phyloP scores from a whole-genome alignment of 2,888 invertebrate genomes.

The Ctena decussata region DNA sequence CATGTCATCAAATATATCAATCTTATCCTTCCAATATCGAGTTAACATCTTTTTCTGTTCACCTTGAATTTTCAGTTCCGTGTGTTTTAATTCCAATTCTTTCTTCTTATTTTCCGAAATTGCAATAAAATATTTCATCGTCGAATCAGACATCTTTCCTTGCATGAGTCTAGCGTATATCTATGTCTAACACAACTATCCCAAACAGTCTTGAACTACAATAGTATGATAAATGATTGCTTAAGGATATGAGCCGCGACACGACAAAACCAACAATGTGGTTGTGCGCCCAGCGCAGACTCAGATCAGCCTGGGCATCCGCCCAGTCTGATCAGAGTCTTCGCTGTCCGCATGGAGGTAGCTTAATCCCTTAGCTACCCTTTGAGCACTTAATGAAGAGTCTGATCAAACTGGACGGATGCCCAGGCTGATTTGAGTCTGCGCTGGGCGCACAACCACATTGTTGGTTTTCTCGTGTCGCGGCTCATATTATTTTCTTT shows the following conservation, averaged over 20 bases:
- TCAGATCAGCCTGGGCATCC: too few species aligned
- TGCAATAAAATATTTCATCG: conserved; percentile 68
- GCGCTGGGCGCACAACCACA: too few species aligned
- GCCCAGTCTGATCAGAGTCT: too few species aligned
- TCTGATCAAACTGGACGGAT: too few species aligned
- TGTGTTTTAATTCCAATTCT: conserved; percentile 58
- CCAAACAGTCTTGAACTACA: not conserved
- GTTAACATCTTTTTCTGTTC: conserved; percentile 65
- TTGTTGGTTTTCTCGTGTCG: too few species aligned
- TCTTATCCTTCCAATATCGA: conserved; percentile 73
- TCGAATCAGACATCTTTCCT: conserved; percentile 49
- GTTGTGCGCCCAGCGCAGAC: too few species aligned
- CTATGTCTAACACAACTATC: conserved; percentile 1
- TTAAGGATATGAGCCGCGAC: too few species aligned
- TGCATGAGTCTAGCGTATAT: conserved; percentile 17
- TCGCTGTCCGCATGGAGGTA: too few species aligned
- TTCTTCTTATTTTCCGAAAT: conserved; percentile 69
- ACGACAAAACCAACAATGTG: too few species aligned
- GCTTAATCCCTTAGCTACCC: too few species aligned
- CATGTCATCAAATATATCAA: conserved; percentile 70
- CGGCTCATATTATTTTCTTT: not conserved
- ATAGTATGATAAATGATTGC: not conserved
- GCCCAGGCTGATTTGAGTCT: too few species aligned
- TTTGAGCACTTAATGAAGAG: too few species aligned
- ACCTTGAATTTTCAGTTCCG: conserved; percentile 64